Percentiles rank a stretch among this genome's conserved stretches.
phyloP scores from a whole-genome alignment of 2,797 vertebrate species.

The Halcyon smyrnensis region DNA sequence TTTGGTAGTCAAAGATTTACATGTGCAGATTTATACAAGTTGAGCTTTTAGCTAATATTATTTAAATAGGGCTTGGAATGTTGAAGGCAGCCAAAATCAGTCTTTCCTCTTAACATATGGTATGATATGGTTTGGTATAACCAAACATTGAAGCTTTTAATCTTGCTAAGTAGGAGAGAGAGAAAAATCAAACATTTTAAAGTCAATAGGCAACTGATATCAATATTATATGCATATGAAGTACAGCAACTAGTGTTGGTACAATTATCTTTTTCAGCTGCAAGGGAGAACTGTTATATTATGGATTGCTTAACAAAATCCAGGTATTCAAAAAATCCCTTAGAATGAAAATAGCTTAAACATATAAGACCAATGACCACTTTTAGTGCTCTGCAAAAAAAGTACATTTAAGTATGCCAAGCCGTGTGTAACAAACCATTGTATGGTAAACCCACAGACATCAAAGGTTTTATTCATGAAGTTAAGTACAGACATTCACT shows the following conservation, averaged over 20 bases:
- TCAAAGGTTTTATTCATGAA: neutral
- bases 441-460: neutral
- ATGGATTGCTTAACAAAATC: constrained; percentile 45
- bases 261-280: constrained; percentile 27
- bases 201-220: constrained; percentile 52
- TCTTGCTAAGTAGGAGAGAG: constrained; percentile 61
- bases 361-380: constrained; percentile 3
- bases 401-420: neutral
- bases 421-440: neutral
- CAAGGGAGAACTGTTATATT: constrained; percentile 35
- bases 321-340: constrained; percentile 57
- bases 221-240: constrained; percentile 42
- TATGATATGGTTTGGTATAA: constrained; percentile 19
- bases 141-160: constrained; percentile 62
- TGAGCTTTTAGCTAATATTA: constrained; percentile 41
- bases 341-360: constrained; percentile 46
- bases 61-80: constrained; percentile 61
- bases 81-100: constrained; percentile 45
- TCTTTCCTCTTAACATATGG: constrained; percentile 54
- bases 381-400: neutral
- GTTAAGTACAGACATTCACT: neutral
- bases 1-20: constrained; percentile 39
- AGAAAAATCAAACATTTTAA: constrained; percentile 52
- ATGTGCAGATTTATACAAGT: constrained; percentile 50
- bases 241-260: constrained; percentile 34